Percentiles rank a stretch among this genome's conserved stretches.
These are phyloP conservation scores for Motacilla tschutschensis DNA, from an alignment of 2,113 vertebrate genomes.

Conservation along the genomic window DNA sequence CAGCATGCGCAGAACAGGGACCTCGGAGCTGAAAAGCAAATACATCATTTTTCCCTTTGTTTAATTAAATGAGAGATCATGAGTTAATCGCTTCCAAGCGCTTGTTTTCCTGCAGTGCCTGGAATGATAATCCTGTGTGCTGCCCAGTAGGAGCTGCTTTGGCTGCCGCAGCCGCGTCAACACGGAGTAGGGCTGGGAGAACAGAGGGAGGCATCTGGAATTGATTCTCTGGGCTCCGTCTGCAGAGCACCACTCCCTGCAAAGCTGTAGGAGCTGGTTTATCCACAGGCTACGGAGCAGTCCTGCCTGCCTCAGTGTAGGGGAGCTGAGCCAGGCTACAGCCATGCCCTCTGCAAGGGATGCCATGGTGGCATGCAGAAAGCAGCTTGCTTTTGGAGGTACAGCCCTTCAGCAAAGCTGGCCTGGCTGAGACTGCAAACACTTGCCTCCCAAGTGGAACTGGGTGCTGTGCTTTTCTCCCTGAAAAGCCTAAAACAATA, in stretches of 20 bases:
- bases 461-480: neutral
- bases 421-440: neutral
- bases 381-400: neutral
- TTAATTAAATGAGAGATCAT: slow-evolving; percentile 65
- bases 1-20: neutral
- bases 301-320: neutral
- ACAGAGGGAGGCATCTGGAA: slow-evolving; percentile 55
- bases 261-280: slow-evolving; percentile 23
- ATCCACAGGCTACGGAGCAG: neutral
- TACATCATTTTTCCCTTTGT: slow-evolving; percentile 53
- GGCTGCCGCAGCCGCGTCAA: neutral
- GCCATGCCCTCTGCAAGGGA: neutral
- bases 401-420: neutral
- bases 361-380: neutral
- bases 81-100: slow-evolving; percentile 57
- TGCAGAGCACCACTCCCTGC: slow-evolving; percentile 24
- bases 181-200: neutral
- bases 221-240: neutral
- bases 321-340: neutral
- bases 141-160: slow-evolving; percentile 57
- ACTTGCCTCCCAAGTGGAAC: neutral
- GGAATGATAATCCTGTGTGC: slow-evolving; percentile 46
- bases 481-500: neutral
- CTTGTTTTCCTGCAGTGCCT: slow-evolving; percentile 59
- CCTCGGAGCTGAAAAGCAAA: slow-evolving; percentile 40